Conservation (phyloP, 2,113 vertebrate species). For the Perca flavescens region DNA sequence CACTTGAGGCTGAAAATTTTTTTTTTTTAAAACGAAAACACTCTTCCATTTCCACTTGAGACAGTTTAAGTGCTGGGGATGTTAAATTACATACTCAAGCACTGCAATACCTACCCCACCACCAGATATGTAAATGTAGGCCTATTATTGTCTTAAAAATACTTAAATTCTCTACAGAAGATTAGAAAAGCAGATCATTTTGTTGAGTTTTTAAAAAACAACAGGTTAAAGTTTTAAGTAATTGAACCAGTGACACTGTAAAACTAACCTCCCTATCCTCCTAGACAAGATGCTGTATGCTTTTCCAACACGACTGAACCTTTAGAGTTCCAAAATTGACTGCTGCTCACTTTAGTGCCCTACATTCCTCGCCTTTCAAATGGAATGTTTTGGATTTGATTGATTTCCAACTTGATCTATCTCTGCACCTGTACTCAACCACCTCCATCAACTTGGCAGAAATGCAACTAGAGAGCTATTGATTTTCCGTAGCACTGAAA, state of each 20-base stretch:
- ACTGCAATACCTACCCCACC: conserved; percentile 7
- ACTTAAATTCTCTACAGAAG: background rate
- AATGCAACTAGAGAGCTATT: conserved; percentile 79
- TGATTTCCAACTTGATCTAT: conserved; percentile 82
- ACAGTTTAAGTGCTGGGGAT: conserved; percentile 8
- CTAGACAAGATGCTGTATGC: background rate
- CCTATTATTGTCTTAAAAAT: conserved; percentile 17
- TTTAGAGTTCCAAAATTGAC: conserved; percentile 64
- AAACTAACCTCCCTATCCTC: conserved; percentile 11
- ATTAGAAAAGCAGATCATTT: conserved; percentile 1
- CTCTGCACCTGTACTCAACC: conserved; percentile 70
- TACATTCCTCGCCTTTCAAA: conserved; percentile 72
- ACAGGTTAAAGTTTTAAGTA: background rate
- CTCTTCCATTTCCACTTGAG: conserved; percentile 17
- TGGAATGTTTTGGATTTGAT: conserved; percentile 79
- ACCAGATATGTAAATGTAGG: conserved; percentile 5
- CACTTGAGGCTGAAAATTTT: background rate
- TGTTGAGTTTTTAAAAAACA: conserved; percentile 9
- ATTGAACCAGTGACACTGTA: conserved; percentile 17
- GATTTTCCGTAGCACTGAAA: conserved; percentile 78
- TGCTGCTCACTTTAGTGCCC: conserved; percentile 68
- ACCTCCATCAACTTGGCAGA: conserved; percentile 79
- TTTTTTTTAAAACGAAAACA: too few species aligned
- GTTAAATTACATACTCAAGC: conserved; percentile 29
- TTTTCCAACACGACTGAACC: conserved; percentile 58